Evolutionary conservation across 2,797 vertebrate species (phyloP).

Genomic region (Gambusia yucatana): DNA sequence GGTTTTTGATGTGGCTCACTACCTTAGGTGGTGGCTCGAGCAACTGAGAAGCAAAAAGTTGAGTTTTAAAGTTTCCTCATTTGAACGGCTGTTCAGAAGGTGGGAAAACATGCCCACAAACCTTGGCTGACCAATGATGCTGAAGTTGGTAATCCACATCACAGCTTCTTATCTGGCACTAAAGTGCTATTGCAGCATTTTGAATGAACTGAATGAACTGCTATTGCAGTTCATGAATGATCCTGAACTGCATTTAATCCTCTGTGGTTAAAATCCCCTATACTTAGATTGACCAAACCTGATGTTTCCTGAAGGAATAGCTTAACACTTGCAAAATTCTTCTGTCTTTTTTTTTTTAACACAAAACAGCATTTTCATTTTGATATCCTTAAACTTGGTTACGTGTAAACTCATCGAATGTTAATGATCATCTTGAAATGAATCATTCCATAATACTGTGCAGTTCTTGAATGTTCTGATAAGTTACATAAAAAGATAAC

Average conservation of each 20-base stretch:
- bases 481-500: background rate
- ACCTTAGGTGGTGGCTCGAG: background rate
- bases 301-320: background rate
- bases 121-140: background rate
- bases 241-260: background rate
- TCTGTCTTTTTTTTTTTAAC: background rate
- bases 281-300: background rate
- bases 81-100: background rate
- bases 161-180: background rate
- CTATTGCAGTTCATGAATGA: background rate
- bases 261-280: background rate
- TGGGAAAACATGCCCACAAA: background rate
- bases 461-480: background rate
- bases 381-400: background rate
- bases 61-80: background rate
- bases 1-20: background rate
- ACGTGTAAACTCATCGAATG: background rate
- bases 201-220: no score
- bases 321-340: background rate
- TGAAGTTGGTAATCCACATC: background rate
- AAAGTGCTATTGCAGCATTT: background rate
- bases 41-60: background rate
- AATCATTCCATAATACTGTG: background rate
- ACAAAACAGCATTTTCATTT: background rate
- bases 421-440: background rate